phyloP scores from a whole-genome alignment of 2,888 invertebrate species.

The Oxyscelio sp. region DNA sequence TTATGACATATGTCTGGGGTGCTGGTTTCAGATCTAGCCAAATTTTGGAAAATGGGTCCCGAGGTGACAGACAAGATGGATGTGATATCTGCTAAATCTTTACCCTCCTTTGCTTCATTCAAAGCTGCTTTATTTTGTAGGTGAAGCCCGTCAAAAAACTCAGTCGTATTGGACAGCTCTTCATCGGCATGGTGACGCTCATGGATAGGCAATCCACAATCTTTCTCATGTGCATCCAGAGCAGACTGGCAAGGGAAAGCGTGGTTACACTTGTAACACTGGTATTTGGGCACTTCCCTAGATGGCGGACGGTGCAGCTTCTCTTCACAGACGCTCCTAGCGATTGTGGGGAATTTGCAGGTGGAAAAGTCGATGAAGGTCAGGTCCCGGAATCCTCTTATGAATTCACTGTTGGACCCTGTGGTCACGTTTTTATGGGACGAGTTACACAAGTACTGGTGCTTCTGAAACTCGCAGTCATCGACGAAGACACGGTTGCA shows the following conservation, averaged over 20 bases:
- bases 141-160: slow-evolving; percentile 95
- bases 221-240: slow-evolving; percentile 91
- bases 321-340: slow-evolving; percentile 92
- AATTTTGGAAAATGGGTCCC: slow-evolving; percentile 81
- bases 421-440: slow-evolving; percentile 92
- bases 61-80: slow-evolving; percentile 94
- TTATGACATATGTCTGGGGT: slow-evolving; percentile 81
- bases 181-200: slow-evolving; percentile 89
- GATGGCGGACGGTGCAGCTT: slow-evolving; percentile 90
- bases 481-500: slow-evolving; percentile 92
- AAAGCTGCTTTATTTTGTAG: slow-evolving; percentile 92
- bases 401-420: slow-evolving; percentile 89
- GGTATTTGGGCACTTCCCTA: slow-evolving; percentile 90
- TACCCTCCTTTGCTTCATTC: slow-evolving; percentile 88
- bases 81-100: slow-evolving; percentile 95
- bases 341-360: slow-evolving; percentile 94
- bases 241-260: slow-evolving; percentile 93
- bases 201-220: slow-evolving; percentile 90
- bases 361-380: slow-evolving; percentile 94
- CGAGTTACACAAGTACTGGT: slow-evolving; percentile 91
- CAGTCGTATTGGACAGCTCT: slow-evolving; percentile 91
- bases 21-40: slow-evolving; percentile 82
- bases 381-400: slow-evolving; percentile 91
- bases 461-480: slow-evolving; percentile 89
- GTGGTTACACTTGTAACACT: slow-evolving; percentile 92